Conservation (phyloP, 2,888 invertebrate species). For the Cephalotes varians region DNA sequence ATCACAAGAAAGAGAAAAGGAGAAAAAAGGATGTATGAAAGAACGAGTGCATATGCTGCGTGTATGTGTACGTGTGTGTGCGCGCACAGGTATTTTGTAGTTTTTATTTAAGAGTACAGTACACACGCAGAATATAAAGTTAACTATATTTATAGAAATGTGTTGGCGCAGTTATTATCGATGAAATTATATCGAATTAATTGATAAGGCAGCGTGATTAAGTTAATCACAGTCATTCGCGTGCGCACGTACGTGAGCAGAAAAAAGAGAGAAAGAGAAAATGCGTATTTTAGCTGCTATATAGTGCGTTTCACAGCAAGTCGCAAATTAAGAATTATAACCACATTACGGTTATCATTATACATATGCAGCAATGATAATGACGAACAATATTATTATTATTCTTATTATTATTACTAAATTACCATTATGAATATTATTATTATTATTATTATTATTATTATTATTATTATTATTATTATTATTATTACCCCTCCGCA, state of each 20-base stretch:
- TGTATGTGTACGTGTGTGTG: background rate
- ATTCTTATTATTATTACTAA: slow-evolving; percentile 43
- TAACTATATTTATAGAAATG: slow-evolving; percentile 85
- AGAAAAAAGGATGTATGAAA: background rate
- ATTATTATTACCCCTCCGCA: slow-evolving; percentile 28
- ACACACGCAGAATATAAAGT: slow-evolving; percentile 78
- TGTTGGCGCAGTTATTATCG: slow-evolving; percentile 78
- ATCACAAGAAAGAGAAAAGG: background rate
- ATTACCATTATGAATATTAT: slow-evolving; percentile 35
- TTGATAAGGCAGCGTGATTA: slow-evolving; percentile 15
- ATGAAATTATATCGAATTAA: slow-evolving; percentile 70
- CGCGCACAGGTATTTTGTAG: slow-evolving; percentile 78
- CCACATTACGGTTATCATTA: slow-evolving; percentile 63
- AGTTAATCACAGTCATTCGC: slow-evolving; percentile 33
- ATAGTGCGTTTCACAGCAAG: slow-evolving; percentile 47
- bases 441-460: slow-evolving; percentile 44
- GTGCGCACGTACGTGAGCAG: slow-evolving; percentile 11
- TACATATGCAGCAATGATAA: slow-evolving; percentile 39
- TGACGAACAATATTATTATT: slow-evolving; percentile 36
- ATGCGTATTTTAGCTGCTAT: slow-evolving; percentile 28
- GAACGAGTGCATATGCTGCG: background rate
- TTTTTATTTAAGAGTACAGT: slow-evolving; percentile 81
- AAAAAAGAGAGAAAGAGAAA: background rate
- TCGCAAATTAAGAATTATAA: slow-evolving; percentile 67
- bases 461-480: background rate